Percentiles rank a stretch among this genome's conserved stretches.
These are phyloP conservation scores for Cordilura impudica DNA, from an alignment of 2,888 invertebrate genomes.

Conservation along the genomic window DNA sequence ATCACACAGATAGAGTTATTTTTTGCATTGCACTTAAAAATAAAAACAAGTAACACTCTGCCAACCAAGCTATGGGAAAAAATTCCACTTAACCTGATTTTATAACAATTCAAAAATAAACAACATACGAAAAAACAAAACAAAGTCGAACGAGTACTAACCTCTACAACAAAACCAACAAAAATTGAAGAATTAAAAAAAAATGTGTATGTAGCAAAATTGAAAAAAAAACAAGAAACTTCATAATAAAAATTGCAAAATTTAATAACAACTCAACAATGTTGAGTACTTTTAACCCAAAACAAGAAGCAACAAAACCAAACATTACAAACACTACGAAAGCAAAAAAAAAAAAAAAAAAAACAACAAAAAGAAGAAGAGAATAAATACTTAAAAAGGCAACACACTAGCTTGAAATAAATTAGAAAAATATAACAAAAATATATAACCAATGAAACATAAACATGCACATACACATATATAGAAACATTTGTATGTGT, in stretches of 20 bases:
- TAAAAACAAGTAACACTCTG: too few relatives aligned
- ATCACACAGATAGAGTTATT: too few relatives aligned
- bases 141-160: slow-evolving; percentile 32
- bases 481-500: neutral
- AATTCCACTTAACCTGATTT: slow-evolving; percentile 63
- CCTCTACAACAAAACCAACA: slow-evolving; percentile 1
- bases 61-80: too few relatives aligned
- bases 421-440: slow-evolving; percentile 42
- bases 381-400: slow-evolving; percentile 19
- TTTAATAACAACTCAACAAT: slow-evolving; percentile 62
- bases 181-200: slow-evolving; percentile 18
- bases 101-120: slow-evolving; percentile 52
- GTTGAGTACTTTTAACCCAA: slow-evolving; percentile 56
- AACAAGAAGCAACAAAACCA: slow-evolving; percentile 30
- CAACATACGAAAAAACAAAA: slow-evolving; percentile 42
- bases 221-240: slow-evolving; percentile 10
- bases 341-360: neutral
- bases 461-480: slow-evolving; percentile 7
- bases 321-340: slow-evolving; percentile 11
- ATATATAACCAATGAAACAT: slow-evolving; percentile 18
- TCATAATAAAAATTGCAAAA: slow-evolving; percentile 61
- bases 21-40: too few relatives aligned
- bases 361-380: neutral
- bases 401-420: slow-evolving; percentile 48
- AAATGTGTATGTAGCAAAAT: neutral